Evolutionary conservation across 2,888 invertebrate species (phyloP).

Genomic region (Pseudoips prasinana): DNA sequence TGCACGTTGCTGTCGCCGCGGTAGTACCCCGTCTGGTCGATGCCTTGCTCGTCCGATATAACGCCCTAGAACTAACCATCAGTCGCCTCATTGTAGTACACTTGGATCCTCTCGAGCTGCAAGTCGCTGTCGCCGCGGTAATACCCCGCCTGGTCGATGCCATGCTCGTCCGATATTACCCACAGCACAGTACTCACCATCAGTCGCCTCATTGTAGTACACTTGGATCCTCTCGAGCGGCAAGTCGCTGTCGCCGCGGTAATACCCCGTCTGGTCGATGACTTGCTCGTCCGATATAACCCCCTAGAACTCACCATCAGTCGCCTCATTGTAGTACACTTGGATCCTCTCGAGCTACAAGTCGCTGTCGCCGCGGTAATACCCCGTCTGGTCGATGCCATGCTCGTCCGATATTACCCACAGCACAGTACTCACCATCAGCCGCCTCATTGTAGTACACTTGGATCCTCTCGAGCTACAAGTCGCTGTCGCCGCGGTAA

Average conservation of each 20-base stretch:
- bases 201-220: constrained; percentile 87
- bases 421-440: constrained; percentile 63
- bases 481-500: constrained; percentile 85
- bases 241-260: constrained; percentile 85
- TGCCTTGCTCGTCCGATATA: too few relatives aligned
- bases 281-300: too few relatives aligned
- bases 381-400: constrained; percentile 87
- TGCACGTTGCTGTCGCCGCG: constrained; percentile 88
- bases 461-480: constrained; percentile 88
- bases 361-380: constrained; percentile 87
- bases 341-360: constrained; percentile 89
- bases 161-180: constrained; percentile 91
- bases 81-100: constrained; percentile 91
- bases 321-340: constrained; percentile 91
- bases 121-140: constrained; percentile 88
- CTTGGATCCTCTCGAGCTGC: constrained; percentile 89
- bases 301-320: too few relatives aligned
- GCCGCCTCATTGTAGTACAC: constrained; percentile 89
- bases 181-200: too few relatives aligned
- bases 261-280: constrained; percentile 84
- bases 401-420: constrained; percentile 92
- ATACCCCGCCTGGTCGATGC: constrained; percentile 86
- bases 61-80: too few relatives aligned
- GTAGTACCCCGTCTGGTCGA: constrained; percentile 87
- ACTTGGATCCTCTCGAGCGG: constrained; percentile 89